Evolutionary conservation across 2,797 vertebrate species (phyloP), one percentile per base, ranked within the genome.

Genomic region (Tolypeutes matacus): DNA sequence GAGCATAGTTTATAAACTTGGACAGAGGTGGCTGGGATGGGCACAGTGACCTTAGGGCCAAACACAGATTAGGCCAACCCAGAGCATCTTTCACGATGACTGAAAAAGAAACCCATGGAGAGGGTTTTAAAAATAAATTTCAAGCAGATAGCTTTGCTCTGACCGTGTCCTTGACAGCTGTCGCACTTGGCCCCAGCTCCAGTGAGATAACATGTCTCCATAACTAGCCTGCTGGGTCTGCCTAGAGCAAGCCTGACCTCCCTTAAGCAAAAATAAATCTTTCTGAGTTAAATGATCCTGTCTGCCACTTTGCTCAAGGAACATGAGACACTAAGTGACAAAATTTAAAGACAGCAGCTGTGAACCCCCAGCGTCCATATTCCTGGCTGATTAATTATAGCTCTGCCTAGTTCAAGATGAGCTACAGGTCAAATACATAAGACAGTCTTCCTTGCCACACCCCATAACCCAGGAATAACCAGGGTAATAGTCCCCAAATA

Each of bases 211-310:
- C 9, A 6, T 17, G 23, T 80, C 65, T 93, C 67, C n/a, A 89
- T 69, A 89, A 88, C 56, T 51, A 86, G 88, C 25, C 86, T 29
- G 46, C 53, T 76, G 60, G 88, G 46, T 76, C 46, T 76, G 81
- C 20, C 76, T 70, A 64, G 78, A 84, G 86, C 51, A 85, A 89
- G 69, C 36, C 94, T 90, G 76, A 94, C 62, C 29, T 82, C 81
- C 64, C 81, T 89, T 64, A 86, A 77, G 83, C 70, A 96, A 95
- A 97, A 96, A 58, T 95, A 93, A 96, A 97, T 85, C 76, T 81
- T 82, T 25, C 72, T 75, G 72, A 95, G 93, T 84, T 87, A 95
- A 84, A 89, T 89, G 94, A 87, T 70, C 83, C 86, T 51, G 18
- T 86, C 92, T 93, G 53, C 70, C 34, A 11, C 73, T 92, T 92